phyloP scores from a whole-genome alignment of 2,888 invertebrate species.

The Gnatocerus cornutus region DNA sequence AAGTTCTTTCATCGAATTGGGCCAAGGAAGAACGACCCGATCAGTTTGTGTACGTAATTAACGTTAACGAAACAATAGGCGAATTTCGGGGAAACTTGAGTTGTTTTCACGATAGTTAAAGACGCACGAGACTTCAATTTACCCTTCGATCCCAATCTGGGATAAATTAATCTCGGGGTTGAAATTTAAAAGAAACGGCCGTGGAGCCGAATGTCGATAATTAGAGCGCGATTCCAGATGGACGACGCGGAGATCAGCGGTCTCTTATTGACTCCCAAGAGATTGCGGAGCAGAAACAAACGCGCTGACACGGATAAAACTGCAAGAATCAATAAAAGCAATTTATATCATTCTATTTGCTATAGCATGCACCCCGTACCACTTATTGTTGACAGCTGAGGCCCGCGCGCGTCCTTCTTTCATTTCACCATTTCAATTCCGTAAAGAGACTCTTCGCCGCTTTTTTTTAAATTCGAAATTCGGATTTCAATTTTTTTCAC shows the following conservation, averaged over 20 bases:
- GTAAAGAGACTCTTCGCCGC: constrained; percentile 20
- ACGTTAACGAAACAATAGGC: constrained; percentile 10
- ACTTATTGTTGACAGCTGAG: constrained; percentile 48
- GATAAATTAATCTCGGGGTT: constrained; percentile 19
- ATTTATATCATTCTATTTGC: constrained; percentile 53
- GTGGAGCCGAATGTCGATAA: constrained; percentile 18
- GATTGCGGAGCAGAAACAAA: constrained; percentile 51
- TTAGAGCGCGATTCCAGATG: constrained; percentile 29
- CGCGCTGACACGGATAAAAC: constrained; percentile 53
- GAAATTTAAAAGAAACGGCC: too few species aligned
- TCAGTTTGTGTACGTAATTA: constrained; percentile 9
- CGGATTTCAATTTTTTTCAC: too few species aligned
- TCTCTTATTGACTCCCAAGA: constrained; percentile 50
- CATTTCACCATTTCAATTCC: constrained; percentile 43
- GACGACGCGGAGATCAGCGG: constrained; percentile 38
- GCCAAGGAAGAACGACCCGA: constrained; percentile 3
- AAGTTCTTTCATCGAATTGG: constrained; percentile 12
- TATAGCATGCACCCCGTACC: constrained; percentile 41
- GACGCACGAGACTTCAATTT: constrained; percentile 5
- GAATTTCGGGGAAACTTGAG: neutral
- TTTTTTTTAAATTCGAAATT: neutral
- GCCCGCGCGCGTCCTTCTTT: constrained; percentile 34
- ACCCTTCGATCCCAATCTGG: neutral
- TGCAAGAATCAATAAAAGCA: constrained; percentile 54
- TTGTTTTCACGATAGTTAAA: constrained; percentile 13